phyloP scores from a whole-genome alignment of 2,888 invertebrate genomes.

The Drosophila rubida region DNA sequence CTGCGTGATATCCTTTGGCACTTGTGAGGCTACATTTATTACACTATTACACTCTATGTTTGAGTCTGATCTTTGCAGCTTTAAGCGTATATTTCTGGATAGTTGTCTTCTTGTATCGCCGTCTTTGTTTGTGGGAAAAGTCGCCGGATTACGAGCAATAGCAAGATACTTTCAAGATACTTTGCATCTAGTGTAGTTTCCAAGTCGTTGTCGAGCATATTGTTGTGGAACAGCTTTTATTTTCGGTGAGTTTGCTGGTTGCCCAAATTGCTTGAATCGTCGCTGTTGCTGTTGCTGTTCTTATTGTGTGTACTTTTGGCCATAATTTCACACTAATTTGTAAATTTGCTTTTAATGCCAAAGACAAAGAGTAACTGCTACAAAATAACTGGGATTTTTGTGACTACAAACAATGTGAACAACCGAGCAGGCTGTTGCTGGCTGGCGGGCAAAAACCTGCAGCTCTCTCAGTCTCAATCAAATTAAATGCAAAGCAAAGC shows the following conservation, averaged over 20 bases:
- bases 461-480: slow-evolving; percentile 39
- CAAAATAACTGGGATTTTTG: slow-evolving; percentile 28
- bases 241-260: slow-evolving; percentile 38
- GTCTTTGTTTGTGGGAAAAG: slow-evolving; percentile 11
- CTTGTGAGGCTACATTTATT: neutral
- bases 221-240: slow-evolving; percentile 46
- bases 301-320: slow-evolving; percentile 55
- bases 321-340: slow-evolving; percentile 77
- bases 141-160: slow-evolving; percentile 18
- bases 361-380: slow-evolving; percentile 61
- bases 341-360: slow-evolving; percentile 76
- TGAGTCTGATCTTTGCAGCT: slow-evolving; percentile 22
- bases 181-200: slow-evolving; percentile 16
- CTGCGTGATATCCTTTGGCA: neutral
- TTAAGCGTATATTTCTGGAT: slow-evolving; percentile 43
- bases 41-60: neutral
- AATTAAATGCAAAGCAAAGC: slow-evolving; percentile 46
- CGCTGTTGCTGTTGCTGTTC: slow-evolving; percentile 25
- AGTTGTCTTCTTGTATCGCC: slow-evolving; percentile 34
- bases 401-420: neutral
- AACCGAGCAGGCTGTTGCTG: neutral
- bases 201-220: neutral
- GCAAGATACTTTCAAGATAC: no score
- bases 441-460: slow-evolving; percentile 18
- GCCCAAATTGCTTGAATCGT: slow-evolving; percentile 34